Conservation (phyloP, 2,113 vertebrate species). For the Glaucomys volans region DNA sequence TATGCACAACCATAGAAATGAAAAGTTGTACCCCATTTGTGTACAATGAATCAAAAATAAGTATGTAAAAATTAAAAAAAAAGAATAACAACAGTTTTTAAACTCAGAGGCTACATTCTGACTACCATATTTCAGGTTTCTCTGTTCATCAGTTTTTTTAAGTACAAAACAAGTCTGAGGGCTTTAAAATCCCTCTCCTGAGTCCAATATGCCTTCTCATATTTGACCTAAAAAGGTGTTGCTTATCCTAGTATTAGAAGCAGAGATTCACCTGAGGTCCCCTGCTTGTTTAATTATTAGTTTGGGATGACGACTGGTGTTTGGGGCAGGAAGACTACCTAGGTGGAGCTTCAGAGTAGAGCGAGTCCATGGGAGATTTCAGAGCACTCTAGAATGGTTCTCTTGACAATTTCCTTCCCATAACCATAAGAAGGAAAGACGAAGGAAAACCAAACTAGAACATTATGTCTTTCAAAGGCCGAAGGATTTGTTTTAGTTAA, state of each 20-base stretch:
- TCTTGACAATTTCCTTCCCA: neutral
- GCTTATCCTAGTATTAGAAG: neutral
- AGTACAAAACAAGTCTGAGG: neutral
- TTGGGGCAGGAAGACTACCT: neutral
- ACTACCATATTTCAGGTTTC: neutral
- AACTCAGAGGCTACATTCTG: neutral
- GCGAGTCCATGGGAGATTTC: neutral
- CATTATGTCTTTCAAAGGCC: neutral
- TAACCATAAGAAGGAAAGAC: neutral
- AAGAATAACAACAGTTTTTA: constrained; percentile 43
- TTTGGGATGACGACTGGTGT: neutral
- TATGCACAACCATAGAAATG: no score
- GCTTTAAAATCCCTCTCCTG: neutral
- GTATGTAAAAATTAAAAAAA: no score
- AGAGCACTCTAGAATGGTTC: neutral
- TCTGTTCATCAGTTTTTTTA: neutral
- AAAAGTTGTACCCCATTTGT: no score
- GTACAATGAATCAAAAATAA: no score
- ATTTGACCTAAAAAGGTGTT: neutral
- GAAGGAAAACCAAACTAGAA: constrained; percentile 35
- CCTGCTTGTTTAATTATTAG: neutral
- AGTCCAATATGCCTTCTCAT: neutral
- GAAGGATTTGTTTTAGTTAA: constrained; percentile 45
- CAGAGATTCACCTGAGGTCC: neutral
- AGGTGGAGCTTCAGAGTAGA: neutral